A percentile compares a stretch with the other conserved stretches of the same genome.
Conservation (phyloP, 2,888 invertebrate species). For the Sceliomorpha sp. region DNA sequence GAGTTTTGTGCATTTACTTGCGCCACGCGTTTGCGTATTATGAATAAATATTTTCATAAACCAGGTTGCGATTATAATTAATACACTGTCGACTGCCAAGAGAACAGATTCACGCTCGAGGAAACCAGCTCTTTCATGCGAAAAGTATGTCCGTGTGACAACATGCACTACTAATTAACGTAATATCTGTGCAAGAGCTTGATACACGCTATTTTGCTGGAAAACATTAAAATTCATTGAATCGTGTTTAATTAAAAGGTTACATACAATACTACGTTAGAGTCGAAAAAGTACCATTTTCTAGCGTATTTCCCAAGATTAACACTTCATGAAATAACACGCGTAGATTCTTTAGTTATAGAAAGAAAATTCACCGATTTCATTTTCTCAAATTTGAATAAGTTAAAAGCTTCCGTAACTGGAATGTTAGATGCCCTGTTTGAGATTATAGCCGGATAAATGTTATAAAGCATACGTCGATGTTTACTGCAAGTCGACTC, state of each 20-base stretch:
- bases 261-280: too few relatives aligned
- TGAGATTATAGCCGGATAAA: too few relatives aligned
- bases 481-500: too few relatives aligned
- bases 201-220: constrained; percentile 21
- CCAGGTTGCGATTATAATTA: constrained; percentile 46
- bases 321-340: too few relatives aligned
- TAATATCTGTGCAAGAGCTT: constrained; percentile 27
- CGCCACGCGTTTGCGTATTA: constrained; percentile 35
- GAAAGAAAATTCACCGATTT: too few relatives aligned
- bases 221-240: constrained; percentile 17
- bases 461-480: too few relatives aligned
- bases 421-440: too few relatives aligned
- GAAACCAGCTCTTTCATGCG: constrained; percentile 52
- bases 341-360: too few relatives aligned
- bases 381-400: too few relatives aligned
- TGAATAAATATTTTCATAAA: constrained; percentile 41
- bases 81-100: constrained; percentile 47
- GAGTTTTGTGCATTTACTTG: constrained; percentile 40
- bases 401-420: too few relatives aligned
- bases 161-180: constrained; percentile 50
- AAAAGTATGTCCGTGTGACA: constrained; percentile 42
- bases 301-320: too few relatives aligned
- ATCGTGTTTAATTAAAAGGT: constrained; percentile 1
- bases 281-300: too few relatives aligned
- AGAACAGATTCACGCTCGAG: constrained; percentile 51